These are phyloP conservation scores for Propithecus perrieri DNA, from an alignment of 2,797 vertebrate species.

Conservation along the genomic window DNA sequence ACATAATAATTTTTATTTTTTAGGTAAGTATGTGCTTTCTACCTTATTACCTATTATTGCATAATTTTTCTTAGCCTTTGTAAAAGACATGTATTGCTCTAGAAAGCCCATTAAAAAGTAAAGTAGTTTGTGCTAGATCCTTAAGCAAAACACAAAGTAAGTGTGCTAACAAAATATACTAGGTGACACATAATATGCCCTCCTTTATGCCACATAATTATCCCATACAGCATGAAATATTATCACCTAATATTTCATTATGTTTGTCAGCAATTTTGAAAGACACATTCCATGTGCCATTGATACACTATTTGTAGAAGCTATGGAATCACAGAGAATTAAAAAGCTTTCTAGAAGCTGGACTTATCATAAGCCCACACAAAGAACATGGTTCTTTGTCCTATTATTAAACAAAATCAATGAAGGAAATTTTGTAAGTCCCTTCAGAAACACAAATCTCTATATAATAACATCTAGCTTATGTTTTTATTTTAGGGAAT, in stretches of 20 bases:
- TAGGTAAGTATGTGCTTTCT: background rate
- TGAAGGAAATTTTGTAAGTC: background rate
- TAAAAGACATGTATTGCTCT: background rate
- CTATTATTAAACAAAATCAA: conserved; percentile 28
- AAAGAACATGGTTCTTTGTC: background rate
- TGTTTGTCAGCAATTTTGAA: conserved; percentile 26
- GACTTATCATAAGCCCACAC: background rate
- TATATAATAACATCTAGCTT: background rate
- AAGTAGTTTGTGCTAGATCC: background rate
- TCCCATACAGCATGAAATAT: background rate
- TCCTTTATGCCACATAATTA: conserved; percentile 1
- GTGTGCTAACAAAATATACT: background rate
- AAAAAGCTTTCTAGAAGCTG: conserved; percentile 22
- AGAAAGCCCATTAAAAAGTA: conserved; percentile 29
- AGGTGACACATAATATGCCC: background rate
- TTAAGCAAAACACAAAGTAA: background rate
- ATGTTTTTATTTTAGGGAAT: conserved; percentile 28
- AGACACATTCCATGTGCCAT: background rate
- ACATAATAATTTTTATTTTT: background rate
- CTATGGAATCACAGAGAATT: background rate
- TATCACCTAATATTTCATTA: conserved; percentile 29
- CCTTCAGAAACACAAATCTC: background rate
- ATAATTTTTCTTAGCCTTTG: conserved; percentile 23
- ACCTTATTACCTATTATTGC: background rate
- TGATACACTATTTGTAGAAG: conserved; percentile 20